A percentile compares a stretch with the other conserved stretches of the same genome.
Evolutionary conservation across 2,113 vertebrate species (phyloP).

Genomic region (Lanius ludovicianus): DNA sequence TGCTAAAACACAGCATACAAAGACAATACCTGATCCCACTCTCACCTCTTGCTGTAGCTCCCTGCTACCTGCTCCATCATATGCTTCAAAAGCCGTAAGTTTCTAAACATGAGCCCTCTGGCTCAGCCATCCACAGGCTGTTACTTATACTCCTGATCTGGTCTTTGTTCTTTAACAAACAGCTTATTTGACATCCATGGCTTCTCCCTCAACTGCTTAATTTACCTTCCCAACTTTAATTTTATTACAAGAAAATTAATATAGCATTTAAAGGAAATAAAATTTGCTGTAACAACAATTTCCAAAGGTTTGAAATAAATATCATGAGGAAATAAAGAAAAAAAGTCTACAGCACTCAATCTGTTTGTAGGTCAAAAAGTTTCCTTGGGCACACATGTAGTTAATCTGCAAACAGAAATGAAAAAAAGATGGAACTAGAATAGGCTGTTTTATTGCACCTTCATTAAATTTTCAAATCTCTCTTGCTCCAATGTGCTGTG

Average conservation of each 20-base stretch:
- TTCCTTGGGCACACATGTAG: background rate
- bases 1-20: background rate
- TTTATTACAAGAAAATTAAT: background rate
- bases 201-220: background rate
- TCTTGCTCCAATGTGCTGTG: background rate
- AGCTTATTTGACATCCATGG: background rate
- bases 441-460: background rate
- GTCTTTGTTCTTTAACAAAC: background rate
- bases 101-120: background rate
- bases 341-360: background rate
- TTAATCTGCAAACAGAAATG: background rate
- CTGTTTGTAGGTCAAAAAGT: background rate
- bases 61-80: background rate
- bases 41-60: background rate
- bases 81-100: background rate
- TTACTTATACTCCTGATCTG: background rate
- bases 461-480: slow-evolving; percentile 21
- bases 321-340: background rate
- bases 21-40: background rate
- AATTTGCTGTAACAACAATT: background rate
- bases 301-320: background rate
- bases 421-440: background rate
- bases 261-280: background rate
- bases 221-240: background rate
- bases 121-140: background rate